phyloP scores from a whole-genome alignment of 1,140 invertebrate genomes.

The Ostrea edulis region DNA sequence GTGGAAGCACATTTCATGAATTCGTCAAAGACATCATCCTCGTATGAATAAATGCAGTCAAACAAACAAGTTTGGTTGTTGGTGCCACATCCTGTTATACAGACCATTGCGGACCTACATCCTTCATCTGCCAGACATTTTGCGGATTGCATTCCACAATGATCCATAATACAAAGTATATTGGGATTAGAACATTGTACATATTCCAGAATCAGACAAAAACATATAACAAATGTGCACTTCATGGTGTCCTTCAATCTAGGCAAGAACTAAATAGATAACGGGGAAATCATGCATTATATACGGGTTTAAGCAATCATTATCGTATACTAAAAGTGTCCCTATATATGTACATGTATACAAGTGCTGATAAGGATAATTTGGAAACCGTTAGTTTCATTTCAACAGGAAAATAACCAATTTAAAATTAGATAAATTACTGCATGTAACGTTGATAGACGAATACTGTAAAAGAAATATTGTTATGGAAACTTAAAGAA shows the following conservation, averaged over 20 bases:
- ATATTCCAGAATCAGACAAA: not conserved
- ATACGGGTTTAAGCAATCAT: too few relatives aligned
- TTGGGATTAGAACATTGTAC: conserved; percentile 45
- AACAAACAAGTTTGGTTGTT: conserved; percentile 62
- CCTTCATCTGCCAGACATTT: conserved; percentile 51
- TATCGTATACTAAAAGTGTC: too few relatives aligned
- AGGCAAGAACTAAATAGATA: not conserved
- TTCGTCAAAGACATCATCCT: conserved; percentile 59
- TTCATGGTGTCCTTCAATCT: not conserved
- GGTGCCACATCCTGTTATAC: conserved; percentile 55
- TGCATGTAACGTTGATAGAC: too few relatives aligned
- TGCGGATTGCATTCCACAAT: conserved; percentile 51
- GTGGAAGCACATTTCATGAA: conserved; percentile 63
- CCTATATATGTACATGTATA: too few relatives aligned
- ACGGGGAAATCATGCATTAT: not conserved
- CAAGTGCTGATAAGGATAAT: too few relatives aligned
- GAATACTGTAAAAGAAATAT: too few relatives aligned
- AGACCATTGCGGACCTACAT: conserved; percentile 54
- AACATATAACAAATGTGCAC: not conserved
- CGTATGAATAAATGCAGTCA: conserved; percentile 61
- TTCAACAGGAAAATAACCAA: too few relatives aligned
- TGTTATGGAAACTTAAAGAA: too few relatives aligned
- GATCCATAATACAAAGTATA: conserved; percentile 57
- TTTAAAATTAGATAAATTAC: too few relatives aligned
- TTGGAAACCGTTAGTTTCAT: too few relatives aligned